These are phyloP conservation scores for Notoglanidium macrostoma DNA, from an alignment of 2,797 vertebrate species.

Conservation along the genomic window DNA sequence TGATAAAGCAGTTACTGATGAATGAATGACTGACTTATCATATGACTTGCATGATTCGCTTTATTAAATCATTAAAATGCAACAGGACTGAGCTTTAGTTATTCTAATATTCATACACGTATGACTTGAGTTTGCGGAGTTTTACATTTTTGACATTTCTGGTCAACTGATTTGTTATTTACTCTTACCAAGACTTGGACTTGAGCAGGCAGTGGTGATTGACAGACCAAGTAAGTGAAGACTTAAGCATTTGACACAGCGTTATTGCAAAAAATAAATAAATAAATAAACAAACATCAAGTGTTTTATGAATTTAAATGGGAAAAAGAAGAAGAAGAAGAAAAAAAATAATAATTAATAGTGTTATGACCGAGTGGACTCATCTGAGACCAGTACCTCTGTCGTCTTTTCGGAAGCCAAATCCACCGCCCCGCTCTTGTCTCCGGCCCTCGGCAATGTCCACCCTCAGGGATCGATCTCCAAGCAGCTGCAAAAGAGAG, in stretches of 20 bases:
- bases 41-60: not conserved
- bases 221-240: not conserved
- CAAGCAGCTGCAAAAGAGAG: slow-evolving; percentile 79
- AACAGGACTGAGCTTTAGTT: not conserved
- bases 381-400: slow-evolving; percentile 75
- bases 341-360: no score
- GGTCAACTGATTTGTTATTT: not conserved
- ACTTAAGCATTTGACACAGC: not conserved
- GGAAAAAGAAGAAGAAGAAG: no score
- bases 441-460: slow-evolving; percentile 97
- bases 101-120: not conserved
- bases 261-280: not conserved
- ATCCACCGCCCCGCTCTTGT: slow-evolving; percentile 90
- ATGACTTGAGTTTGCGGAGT: not conserved
- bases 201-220: slow-evolving; percentile 18
- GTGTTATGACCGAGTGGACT: not conserved
- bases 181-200: slow-evolving; percentile 25
- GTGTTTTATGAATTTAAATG: not conserved
- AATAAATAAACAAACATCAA: not conserved
- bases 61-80: not conserved
- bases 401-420: slow-evolving; percentile 96
- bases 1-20: not conserved
- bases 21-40: not conserved
- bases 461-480: slow-evolving; percentile 88
- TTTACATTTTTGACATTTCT: not conserved